Conservation (phyloP, 1,140 invertebrate genomes). For the Melitaea cinxia region DNA sequence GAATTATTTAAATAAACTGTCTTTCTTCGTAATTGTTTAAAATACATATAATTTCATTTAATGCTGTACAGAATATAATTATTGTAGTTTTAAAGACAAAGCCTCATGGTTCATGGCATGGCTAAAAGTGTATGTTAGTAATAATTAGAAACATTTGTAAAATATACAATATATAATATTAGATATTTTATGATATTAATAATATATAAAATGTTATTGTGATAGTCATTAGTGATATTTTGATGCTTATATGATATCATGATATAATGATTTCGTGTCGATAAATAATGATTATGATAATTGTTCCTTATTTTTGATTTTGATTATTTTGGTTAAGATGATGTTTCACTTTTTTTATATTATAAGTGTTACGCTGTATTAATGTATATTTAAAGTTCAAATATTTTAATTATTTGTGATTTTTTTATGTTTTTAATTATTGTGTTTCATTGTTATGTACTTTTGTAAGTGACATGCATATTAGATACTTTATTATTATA, state of each 20-base stretch:
- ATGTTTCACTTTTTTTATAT: neutral
- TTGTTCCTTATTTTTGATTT: too few relatives aligned
- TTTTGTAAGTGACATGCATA: too few relatives aligned
- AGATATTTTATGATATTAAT: constrained; percentile 9
- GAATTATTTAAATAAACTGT: neutral
- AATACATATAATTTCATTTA: constrained; percentile 25
- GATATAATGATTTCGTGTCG: constrained; percentile 27
- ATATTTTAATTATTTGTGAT: too few relatives aligned
- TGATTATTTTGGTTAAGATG: too few relatives aligned
- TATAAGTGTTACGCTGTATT: too few relatives aligned
- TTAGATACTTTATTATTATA: too few relatives aligned
- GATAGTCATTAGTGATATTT: constrained; percentile 34
- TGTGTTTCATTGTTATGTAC: too few relatives aligned
- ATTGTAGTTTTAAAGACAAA: constrained; percentile 24
- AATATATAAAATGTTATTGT: constrained; percentile 26
- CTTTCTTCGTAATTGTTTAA: constrained; percentile 23
- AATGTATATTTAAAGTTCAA: too few relatives aligned
- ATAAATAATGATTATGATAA: constrained; percentile 28
- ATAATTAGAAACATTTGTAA: constrained; percentile 57
- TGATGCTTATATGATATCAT: constrained; percentile 27
- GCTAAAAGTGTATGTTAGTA: constrained; percentile 67
- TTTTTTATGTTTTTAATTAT: too few relatives aligned
- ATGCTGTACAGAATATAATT: constrained; percentile 3
- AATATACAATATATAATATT: constrained; percentile 33
- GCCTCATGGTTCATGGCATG: too few relatives aligned